A percentile compares a stretch with the other conserved stretches of the same genome.
Evolutionary conservation across 2,113 vertebrate genomes (phyloP).

Genomic region (Gnathonemus echidnorhynchus): DNA sequence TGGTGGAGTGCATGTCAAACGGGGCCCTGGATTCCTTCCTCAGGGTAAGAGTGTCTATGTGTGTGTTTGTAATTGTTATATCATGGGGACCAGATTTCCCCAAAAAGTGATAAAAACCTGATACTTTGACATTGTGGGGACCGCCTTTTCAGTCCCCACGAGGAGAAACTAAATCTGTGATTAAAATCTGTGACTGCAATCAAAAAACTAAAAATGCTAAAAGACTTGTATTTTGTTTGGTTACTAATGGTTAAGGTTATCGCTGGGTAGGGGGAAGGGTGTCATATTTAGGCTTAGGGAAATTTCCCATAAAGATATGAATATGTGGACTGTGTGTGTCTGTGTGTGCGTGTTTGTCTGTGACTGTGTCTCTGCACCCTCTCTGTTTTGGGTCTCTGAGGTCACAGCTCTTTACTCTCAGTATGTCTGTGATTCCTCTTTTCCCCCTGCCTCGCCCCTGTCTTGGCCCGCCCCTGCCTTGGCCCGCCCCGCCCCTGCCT

Average conservation of each 20-base stretch:
- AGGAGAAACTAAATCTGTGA: too few relatives aligned
- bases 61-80: not conserved
- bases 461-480: too few relatives aligned
- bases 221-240: too few relatives aligned
- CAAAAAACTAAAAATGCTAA: too few relatives aligned
- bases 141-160: too few relatives aligned
- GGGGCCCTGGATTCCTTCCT: constrained; percentile 85
- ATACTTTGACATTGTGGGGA: too few relatives aligned
- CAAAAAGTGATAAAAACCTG: not conserved
- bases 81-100: not conserved
- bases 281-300: too few relatives aligned
- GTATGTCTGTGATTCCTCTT: not conserved
- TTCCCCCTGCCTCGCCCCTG: not conserved
- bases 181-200: too few relatives aligned
- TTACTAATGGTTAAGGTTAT: too few relatives aligned
- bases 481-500: too few relatives aligned
- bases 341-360: not conserved
- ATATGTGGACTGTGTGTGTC: not conserved
- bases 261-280: too few relatives aligned
- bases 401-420: not conserved
- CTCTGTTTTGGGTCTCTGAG: not conserved
- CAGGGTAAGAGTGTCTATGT: constrained; percentile 65
- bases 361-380: not conserved
- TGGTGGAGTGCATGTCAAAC: constrained; percentile 81
- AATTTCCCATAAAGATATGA: not conserved